Evolutionary conservation across 2,113 vertebrate genomes (phyloP), one percentile per base, ranked within the genome.

Genomic region (Clarias macrocephalus): DNA sequence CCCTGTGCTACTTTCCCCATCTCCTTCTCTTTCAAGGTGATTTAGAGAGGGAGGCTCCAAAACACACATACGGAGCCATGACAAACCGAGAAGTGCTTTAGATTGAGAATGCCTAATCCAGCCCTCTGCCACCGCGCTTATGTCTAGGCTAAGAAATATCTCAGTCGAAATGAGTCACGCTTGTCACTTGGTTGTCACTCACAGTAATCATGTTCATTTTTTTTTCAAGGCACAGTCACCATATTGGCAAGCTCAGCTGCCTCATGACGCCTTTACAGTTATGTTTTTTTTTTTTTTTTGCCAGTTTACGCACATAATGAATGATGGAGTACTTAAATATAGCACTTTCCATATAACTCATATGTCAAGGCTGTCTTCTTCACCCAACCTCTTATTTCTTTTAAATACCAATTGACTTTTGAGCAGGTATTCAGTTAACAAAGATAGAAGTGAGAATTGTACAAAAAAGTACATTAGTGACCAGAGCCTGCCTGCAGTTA

Each of bases 1-100:
- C 85, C 87, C 66, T 87, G 85, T 85, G 85, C 87, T 88, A 88
- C 85, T 88, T 87, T 88, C 30, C 86, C 42, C 7, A 76, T 84
- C 87, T 88, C 82, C 85, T 86, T 87, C 33, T 84, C 62, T 82
- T 63, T 88, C 89, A 87, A 90, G 89, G 89, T 87, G 87, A 88
- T 88, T 87, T 48, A 82, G 66, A 82, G 52, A 87, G 56, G 15
- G 54, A 65, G 62, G 56, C 83, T 88, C 54, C 59, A 82, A 81
- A 62, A 54, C 68, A 75, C 62, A 73, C 72, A 11, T 37, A 59
- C 18, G 62, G 62, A 79, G 60, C 66, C 75, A 57, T 28, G 79
- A 85, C 79, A 30, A 89, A 80, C 82, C 52, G 25, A 77, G 70
- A n/a, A 66, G 52, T 54, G 25, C 18, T 63, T 80, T 57, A 15